Evolutionary conservation across 2,888 invertebrate genomes (phyloP), one percentile per base, ranked within the genome.

Genomic region (Boloria selene): DNA sequence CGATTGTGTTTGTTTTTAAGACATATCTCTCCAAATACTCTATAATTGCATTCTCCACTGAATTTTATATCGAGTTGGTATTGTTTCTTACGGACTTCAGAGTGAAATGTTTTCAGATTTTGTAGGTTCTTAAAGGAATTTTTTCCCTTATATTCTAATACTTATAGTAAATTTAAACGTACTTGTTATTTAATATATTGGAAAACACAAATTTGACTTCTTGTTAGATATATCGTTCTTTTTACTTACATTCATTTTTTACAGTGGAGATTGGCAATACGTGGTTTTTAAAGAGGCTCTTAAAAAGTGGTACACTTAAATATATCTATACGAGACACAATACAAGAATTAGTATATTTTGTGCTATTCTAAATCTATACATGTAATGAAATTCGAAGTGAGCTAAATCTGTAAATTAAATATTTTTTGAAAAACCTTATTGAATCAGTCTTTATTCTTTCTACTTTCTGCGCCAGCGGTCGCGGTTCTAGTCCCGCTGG

Each of bases 61-160:
- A 72, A 66, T 54, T 61, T 50, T 72, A 72, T 61, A 38, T 38
- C 45, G n/a, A 42, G 63, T 73, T 72, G 67, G 78, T 83, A 83
- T 85, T 83, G 85, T 84, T 85, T 84, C 83, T 83, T 82, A 76
- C 73, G 79, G 79, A 76, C 71, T 63, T 58, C 49, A 47, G 18
- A 17, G 31, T 38, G 31, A 16, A 38, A 50, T 38, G 14, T 17
- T 44, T 47, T 38, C 31, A 10, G 31, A 38, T 38, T 38, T 47
- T 49, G 5, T 17, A n/a, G n/a, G 22, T 13, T 13, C 45, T 22
- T 16, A 26, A 10, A 22, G 6, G 0, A n/a, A 54, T 17, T 10
- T 14, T 56, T 45, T 44, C 22, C 13, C 7, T 18, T 18, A 14
- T 18, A 4, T n/a, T 17, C 22, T 56, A 22, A 22, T 10, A 18